Base-by-base conservation (phyloP, 1,140 invertebrate genomes). In the Schlechtendalia chinensis region DNA sequence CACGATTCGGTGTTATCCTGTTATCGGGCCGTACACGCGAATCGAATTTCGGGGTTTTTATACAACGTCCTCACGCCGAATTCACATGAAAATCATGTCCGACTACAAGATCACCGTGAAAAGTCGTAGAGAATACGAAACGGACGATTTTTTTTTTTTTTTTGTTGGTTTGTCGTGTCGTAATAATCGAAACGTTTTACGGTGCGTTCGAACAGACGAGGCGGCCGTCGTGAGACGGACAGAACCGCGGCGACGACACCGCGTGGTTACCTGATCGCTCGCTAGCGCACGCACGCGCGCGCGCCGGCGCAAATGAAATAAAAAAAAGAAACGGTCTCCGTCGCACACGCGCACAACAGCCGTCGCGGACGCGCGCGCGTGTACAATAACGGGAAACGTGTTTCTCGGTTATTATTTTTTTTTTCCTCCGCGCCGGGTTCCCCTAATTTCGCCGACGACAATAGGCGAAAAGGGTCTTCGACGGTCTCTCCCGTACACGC, bases 381-480 rank as follows among this genome's bases (percentile, higher is more conserved):
- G 2, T n/a, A 79, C 53, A 47, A 79, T 79, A 79, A 79, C 75
- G 75, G 75, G 75, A 79, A 79, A 50, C 56, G 45, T 50, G 6
- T 77, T 61, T 61, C 24, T 58, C 16, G 29, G 45, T 56, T n/a
- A 17, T 32, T 50, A 17, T 39, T 22, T 75, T 47, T 19, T 3
- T 59, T 12, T 16, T 14, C 22, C n/a, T 8, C 72, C n/a, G 27
- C 54, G 39, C 12, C 75, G 72, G 16, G 39, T 39, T 50, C 24
- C 58, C 75, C 75, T 19, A 79, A 79, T 50, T 77, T 50, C 16
- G n/a, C 56, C 27, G 53, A 12, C 54, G 8, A 39, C 32, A 3
- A 8, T 39, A 39, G 8, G 32, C 3, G 32, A 39, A 8, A 39
- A 39, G 32, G 32, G 32, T 39, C 32, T 39, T 58, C 29, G 10